Base-by-base conservation (phyloP, 1,140 invertebrate species). In the Calliopsis andreniformis region DNA sequence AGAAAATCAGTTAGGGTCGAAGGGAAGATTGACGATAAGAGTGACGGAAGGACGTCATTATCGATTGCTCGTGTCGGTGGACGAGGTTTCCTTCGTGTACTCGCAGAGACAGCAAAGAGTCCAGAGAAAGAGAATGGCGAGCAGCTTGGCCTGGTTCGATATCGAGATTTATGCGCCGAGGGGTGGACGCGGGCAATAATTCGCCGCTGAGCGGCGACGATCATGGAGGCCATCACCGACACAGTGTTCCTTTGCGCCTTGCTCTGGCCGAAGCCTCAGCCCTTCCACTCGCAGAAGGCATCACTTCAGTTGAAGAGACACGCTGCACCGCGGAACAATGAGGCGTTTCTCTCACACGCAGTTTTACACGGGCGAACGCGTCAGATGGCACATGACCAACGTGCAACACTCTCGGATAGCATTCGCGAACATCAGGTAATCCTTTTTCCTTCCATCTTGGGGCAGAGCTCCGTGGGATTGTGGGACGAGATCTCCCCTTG, bases 341-440 rank as follows among this genome's bases (percentile, higher is more conserved):
- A 78, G 75, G 47, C 84, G 82, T 14, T 56, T 80, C 28, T 78
- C 84, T 18, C 51, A 70, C 42, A 43, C 87, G 32, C 85, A 76
- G 30, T 92, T 90, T 42, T 91, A 91, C 64, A 87, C 89, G 12
- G 89, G 63, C 55, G 81, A 89, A 23, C 88, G 88, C 16, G 72
- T 91, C 53, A 87, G 87, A 83, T 92, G 91, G 91, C 91, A 91
- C 69, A 92, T 92, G 91, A 90, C 85, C 63, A 92, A 92, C 67
- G 89, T 92, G 10, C 89, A 86, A 47, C 88, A 87, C 10, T 84
- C 84, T 32, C 89, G 88, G 59, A 89, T 92, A 56, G 86, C 84
- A 85, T 89, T 82, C 79, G 91, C 91, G 42, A 84, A 80, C 12
- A 87, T 90, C 70, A 91, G 91, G 91, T 92, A 92, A 82, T 63